Percentiles rank a stretch among this genome's conserved stretches.
Evolutionary conservation across 1,140 invertebrate genomes (phyloP).

Genomic region (Micrasema longulum): DNA sequence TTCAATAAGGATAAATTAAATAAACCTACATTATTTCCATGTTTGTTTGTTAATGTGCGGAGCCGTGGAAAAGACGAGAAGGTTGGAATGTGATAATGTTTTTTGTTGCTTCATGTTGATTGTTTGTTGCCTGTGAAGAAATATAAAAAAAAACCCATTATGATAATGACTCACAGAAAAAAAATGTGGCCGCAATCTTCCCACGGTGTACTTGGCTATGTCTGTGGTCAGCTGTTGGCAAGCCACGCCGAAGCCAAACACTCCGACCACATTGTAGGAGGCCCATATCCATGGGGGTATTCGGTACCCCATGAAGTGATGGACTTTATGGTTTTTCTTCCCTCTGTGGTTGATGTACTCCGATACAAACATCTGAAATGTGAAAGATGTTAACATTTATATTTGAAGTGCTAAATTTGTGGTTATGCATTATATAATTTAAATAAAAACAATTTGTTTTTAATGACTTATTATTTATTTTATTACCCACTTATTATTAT

Average conservation of each 20-base stretch:
- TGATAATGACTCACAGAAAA: slow-evolving; percentile 71
- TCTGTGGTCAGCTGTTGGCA: slow-evolving; percentile 87
- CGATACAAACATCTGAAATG: slow-evolving; percentile 72
- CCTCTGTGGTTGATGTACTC: slow-evolving; percentile 71
- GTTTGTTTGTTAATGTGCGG: no score
- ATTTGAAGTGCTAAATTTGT: no score
- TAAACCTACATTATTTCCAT: no score
- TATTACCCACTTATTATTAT: no score
- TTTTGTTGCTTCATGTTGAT: background rate
- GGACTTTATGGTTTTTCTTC: slow-evolving; percentile 61
- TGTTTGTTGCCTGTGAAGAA: background rate
- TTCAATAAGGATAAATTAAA: no score
- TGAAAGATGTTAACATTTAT: background rate
- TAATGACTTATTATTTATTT: no score
- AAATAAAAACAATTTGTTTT: no score
- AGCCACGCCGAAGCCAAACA: slow-evolving; percentile 89
- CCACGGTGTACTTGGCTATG: slow-evolving; percentile 92
- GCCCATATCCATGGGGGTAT: slow-evolving; percentile 78
- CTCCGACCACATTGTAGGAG: slow-evolving; percentile 79
- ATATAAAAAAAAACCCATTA: no score
- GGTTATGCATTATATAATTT: no score
- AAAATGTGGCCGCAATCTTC: slow-evolving; percentile 93
- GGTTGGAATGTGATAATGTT: slow-evolving; percentile 1
- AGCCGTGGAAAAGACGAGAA: background rate
- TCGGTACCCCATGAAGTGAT: slow-evolving; percentile 68